These are phyloP conservation scores for Pherbina coryleti DNA, from an alignment of 2,888 invertebrate species.

Conservation along the genomic window DNA sequence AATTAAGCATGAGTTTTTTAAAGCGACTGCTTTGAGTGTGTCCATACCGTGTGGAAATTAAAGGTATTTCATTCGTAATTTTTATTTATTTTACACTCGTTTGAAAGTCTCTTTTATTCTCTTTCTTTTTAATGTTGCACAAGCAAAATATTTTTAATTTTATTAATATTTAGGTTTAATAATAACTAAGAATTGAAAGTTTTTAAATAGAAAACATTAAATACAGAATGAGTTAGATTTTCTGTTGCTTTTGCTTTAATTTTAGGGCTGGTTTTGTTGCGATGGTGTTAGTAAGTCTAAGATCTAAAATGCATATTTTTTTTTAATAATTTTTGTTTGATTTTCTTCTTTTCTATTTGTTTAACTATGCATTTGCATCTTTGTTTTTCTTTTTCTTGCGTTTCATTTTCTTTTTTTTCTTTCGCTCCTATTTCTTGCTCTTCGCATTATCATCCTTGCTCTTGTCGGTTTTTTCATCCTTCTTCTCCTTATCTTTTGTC, in stretches of 20 bases:
- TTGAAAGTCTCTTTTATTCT: slow-evolving; percentile 8
- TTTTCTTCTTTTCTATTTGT: background rate
- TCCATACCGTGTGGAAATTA: background rate
- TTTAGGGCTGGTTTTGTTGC: background rate
- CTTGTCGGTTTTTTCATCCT: slow-evolving; percentile 76
- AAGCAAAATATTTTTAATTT: slow-evolving; percentile 10
- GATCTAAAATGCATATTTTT: background rate
- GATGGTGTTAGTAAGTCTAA: background rate
- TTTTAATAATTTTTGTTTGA: background rate
- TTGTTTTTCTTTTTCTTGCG: slow-evolving; percentile 59
- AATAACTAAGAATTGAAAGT: background rate
- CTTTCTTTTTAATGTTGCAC: slow-evolving; percentile 4
- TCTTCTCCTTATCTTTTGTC: slow-evolving; percentile 76
- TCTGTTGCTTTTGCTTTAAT: slow-evolving; percentile 12
- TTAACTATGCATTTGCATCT: slow-evolving; percentile 11
- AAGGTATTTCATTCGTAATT: background rate
- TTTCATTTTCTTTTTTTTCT: slow-evolving; percentile 63
- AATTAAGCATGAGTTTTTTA: background rate
- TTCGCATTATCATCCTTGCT: slow-evolving; percentile 74
- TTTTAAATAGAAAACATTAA: background rate
- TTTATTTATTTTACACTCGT: background rate
- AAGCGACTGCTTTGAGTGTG: background rate
- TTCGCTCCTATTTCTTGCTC: slow-evolving; percentile 67
- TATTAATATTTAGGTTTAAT: slow-evolving; percentile 10
- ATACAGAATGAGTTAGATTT: background rate